Conservation (phyloP, 2,797 vertebrate genomes). For the Gallinago stenura region DNA sequence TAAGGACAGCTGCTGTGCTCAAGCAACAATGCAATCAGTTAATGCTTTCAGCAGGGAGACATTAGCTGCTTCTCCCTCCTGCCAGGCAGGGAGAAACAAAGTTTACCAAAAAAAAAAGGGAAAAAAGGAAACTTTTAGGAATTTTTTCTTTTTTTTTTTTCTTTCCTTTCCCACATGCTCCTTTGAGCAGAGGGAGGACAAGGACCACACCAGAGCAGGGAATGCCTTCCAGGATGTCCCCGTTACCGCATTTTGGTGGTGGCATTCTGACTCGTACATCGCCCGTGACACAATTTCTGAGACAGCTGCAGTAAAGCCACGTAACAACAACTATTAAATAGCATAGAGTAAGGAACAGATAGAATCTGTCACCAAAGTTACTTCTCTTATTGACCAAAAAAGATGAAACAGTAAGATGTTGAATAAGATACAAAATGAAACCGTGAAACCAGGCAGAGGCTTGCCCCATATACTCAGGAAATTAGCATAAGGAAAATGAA, state of each 20-base stretch:
- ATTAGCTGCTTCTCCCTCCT: slow-evolving; percentile 73
- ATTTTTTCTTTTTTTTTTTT: neutral
- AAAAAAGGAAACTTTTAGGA: slow-evolving; percentile 31
- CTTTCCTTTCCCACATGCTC: neutral
- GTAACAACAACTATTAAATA: neutral
- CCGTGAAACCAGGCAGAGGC: neutral
- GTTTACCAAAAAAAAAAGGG: slow-evolving; percentile 25
- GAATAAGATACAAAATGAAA: neutral
- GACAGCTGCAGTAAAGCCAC: neutral
- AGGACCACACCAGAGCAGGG: neutral
- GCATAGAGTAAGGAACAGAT: neutral
- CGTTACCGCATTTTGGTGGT: rapidly evolving
- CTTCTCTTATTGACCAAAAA: neutral
- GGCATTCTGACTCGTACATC: rapidly evolving
- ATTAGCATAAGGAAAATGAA: slow-evolving; percentile 1
- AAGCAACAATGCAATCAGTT: slow-evolving; percentile 79
- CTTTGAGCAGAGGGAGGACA: neutral
- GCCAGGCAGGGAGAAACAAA: slow-evolving; percentile 72
- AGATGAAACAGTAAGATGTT: neutral
- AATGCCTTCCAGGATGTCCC: neutral
- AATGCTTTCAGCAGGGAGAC: slow-evolving; percentile 79
- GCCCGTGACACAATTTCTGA: neutral
- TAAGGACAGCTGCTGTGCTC: slow-evolving; percentile 80
- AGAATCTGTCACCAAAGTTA: neutral
- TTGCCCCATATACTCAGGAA: neutral